Conservation (phyloP, 2,797 vertebrate genomes). For the Scleropages formosus region DNA sequence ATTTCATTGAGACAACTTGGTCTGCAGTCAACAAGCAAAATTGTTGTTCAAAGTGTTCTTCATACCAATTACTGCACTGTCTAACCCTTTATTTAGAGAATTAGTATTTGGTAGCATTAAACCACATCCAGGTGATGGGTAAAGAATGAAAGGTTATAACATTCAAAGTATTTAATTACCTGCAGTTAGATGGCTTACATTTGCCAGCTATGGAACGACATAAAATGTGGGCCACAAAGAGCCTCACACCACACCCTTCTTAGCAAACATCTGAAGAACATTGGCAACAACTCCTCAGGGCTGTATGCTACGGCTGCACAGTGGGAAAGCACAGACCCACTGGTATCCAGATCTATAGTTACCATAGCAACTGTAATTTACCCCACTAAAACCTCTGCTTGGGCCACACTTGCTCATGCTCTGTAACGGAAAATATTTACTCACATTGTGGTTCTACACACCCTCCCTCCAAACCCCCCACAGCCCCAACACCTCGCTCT, state of each 20-base stretch:
- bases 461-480: no score
- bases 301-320: background rate
- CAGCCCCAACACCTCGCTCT: no score
- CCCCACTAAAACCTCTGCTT: slow-evolving; percentile 12
- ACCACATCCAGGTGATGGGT: background rate
- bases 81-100: background rate
- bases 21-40: background rate
- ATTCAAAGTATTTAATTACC: slow-evolving; percentile 12
- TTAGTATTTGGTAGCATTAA: background rate
- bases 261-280: background rate
- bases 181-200: background rate
- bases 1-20: background rate
- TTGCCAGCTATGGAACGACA: background rate
- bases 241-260: background rate
- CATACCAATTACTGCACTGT: background rate
- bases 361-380: slow-evolving; percentile 2
- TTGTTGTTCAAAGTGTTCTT: background rate
- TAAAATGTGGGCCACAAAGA: background rate
- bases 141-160: background rate
- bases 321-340: background rate
- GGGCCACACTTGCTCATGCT: background rate
- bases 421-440: slow-evolving; percentile 1
- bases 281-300: background rate
- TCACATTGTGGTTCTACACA: background rate
- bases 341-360: background rate